Base-by-base conservation (phyloP, 2,888 invertebrate genomes). In the Gortyna flavago region DNA sequence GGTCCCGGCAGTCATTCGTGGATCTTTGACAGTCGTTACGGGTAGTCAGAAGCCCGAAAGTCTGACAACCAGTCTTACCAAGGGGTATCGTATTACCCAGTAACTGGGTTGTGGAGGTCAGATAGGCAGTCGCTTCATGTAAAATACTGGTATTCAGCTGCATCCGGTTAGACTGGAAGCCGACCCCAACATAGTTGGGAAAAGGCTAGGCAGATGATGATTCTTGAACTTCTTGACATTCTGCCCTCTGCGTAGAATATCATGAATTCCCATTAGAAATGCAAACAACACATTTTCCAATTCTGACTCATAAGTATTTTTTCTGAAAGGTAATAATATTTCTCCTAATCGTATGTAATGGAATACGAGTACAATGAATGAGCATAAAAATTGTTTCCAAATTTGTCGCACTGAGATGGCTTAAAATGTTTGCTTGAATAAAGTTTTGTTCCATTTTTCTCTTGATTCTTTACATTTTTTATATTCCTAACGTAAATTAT, bases 361-460 rank as follows among this genome's bases (percentile, higher is more conserved):
- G n/a, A n/a, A n/a, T 29, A 16, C 9, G 25, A 62, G 69, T n/a
- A 51, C 48, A 51, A 44, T 44, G 54, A 79, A 62, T 68, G 35
- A 48, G 3, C 16, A 64, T 51, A 48, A 6, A 38, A 48, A 64
- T 29, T 9, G 2, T 21, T 48, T 41, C 41, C 2, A 41, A 41
- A 13, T 35, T 35, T 35, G 2, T 35, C 5, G 2, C 21, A 41
- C 8, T 21, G n/a, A 9, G 44, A 57, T 38, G 25, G 13, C n/a
- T 64, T 51, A 25, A 59, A 77, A 70, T 69, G 13, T 18, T 16
- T 32, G 16, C 21, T 18, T 48, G 25, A 79, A 57, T n/a, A 25
- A 77, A 59, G 44, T 57, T 79, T 48, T 70, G 25, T 70, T 57
- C 25, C 2, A 29, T 4, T 57, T 44, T 62, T 44, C 9, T 69